Base-by-base conservation (phyloP, 1,140 invertebrate genomes). In the Cheumatopsyche charites region DNA sequence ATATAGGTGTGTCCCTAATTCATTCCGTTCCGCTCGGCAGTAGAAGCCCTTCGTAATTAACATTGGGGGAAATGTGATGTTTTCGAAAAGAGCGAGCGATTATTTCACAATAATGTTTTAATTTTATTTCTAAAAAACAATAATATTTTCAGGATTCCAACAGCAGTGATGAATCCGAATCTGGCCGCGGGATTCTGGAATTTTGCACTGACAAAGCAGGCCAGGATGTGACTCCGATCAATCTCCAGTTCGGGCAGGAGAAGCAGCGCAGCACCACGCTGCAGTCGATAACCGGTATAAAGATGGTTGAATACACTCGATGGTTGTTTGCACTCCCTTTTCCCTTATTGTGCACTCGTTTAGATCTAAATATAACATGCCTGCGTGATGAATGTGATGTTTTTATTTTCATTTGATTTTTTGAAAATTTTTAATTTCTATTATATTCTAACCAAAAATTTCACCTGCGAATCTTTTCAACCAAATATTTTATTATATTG, bases 171-270 rank as follows among this genome's bases (percentile, higher is more conserved):
- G 83, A 85, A 66, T 82, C 82, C 1, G 82, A 82, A 6, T 80
- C 80, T 41, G 90, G 90, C 36, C 88, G 90, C 71, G 90, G 90
- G 25, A 91, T 92, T 77, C 78, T 96, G 23, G 94, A 96, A 79
- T 94, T 96, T 81, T 91, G 91, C 43, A 92, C 94, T 0, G 91
- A 94, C 58, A 95, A 95, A 82, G 94, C 93, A 0, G 94, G 94
- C 6, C 90, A 90, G 79, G 94, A 96, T 80, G 92, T 95, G 11
- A 94, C 93, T 9, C 94, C 94, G 6, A 85, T 93, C 62, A 93
- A 93, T 81, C 87, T 94, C 71, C 90, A 93, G 77, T 95, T 95
- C 79, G 88, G 88, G 69, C 87, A 90, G 68, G 84, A 86, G 70
- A 89, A 90, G 78, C 86, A 89, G 77, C 82, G 88, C 75, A 90